These are phyloP conservation scores for Enoplosus armatus DNA, from an alignment of 2,797 vertebrate genomes.

Conservation along the genomic window DNA sequence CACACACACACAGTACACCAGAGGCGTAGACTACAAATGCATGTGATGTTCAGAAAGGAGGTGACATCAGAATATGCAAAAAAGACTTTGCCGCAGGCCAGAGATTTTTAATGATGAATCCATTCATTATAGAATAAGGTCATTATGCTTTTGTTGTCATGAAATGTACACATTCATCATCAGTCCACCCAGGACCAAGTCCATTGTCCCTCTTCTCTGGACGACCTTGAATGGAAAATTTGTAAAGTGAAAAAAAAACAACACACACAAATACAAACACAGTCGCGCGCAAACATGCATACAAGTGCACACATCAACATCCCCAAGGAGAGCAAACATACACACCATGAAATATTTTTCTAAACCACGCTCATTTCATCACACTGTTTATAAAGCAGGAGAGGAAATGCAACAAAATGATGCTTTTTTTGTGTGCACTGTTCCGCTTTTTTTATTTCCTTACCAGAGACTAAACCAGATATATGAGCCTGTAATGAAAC, in stretches of 20 bases:
- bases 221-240: conserved; percentile 80
- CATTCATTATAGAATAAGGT: conserved; percentile 85
- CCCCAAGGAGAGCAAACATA: conserved; percentile 70
- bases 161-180: conserved; percentile 85
- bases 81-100: conserved; percentile 95
- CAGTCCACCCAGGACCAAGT: conserved; percentile 73
- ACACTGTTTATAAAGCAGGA: conserved; percentile 44
- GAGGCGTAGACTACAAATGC: conserved; percentile 64
- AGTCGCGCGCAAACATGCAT: conserved; percentile 62
- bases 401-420: conserved; percentile 48
- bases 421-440: conserved; percentile 26
- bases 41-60: conserved; percentile 84
- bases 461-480: conserved; percentile 73
- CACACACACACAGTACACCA: conserved; percentile 44
- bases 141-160: conserved; percentile 84
- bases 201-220: conserved; percentile 75
- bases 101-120: conserved; percentile 97
- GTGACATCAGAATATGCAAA: conserved; percentile 98
- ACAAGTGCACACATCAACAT: conserved; percentile 41
- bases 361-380: conserved; percentile 55
- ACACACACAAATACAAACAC: conserved; percentile 71
- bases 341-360: conserved; percentile 57
- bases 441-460: conserved; percentile 56
- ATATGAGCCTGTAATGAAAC: conserved; percentile 93
- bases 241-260: conserved; percentile 72